phyloP scores from a whole-genome alignment of 1,140 invertebrate species.

The Nasonia vitripennis region DNA sequence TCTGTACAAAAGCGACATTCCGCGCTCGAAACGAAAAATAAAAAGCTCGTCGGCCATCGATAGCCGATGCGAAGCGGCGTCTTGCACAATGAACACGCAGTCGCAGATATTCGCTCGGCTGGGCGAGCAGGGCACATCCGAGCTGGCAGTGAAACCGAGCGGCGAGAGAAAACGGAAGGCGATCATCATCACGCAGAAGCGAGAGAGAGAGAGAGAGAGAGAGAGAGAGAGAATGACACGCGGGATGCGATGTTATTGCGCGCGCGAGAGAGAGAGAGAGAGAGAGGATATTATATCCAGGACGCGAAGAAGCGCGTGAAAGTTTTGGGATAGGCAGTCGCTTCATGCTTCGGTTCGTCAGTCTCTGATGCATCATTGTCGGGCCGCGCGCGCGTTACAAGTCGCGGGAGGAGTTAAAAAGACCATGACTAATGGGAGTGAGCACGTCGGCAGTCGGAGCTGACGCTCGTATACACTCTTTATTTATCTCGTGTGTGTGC shows the following conservation, averaged over 20 bases:
- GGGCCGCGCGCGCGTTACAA: not conserved
- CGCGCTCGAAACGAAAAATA: no score
- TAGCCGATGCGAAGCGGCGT: no score
- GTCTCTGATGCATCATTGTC: not conserved
- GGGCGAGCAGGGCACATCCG: not conserved
- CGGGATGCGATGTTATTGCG: not conserved
- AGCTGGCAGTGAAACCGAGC: slow-evolving; percentile 9
- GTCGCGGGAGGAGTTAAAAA: slow-evolving; percentile 11
- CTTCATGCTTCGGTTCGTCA: slow-evolving; percentile 10
- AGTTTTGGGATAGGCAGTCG: slow-evolving; percentile 35
- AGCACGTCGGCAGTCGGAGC: not conserved
- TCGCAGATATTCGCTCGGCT: not conserved
- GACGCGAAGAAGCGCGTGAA: slow-evolving; percentile 13
- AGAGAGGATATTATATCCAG: not conserved
- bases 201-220: no score
- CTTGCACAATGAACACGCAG: not conserved
- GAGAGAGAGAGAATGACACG: slow-evolving; percentile 1
- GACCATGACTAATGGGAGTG: slow-evolving; percentile 18
- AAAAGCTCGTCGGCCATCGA: no score
- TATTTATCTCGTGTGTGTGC: no score
- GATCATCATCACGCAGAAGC: not conserved
- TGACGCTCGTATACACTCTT: not conserved
- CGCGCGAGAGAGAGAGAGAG: not conserved
- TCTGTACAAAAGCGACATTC: not conserved
- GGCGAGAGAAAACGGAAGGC: slow-evolving; percentile 35